Percentiles rank a stretch among this genome's conserved stretches.
Evolutionary conservation across 2,888 invertebrate species (phyloP).

Genomic region (Ochropleura plecta): DNA sequence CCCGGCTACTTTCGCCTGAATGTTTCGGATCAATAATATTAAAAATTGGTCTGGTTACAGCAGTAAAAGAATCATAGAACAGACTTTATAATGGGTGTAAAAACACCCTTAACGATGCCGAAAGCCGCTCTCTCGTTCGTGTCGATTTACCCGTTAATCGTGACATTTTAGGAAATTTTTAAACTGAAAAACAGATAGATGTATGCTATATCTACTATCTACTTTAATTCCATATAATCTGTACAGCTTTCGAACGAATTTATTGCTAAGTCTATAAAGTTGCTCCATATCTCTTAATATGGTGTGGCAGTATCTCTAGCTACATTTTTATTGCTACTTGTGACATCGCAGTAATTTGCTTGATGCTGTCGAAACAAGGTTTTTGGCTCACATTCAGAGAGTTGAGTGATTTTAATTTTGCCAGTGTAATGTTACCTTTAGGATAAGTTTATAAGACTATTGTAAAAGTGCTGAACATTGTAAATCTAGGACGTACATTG

Average conservation of each 20-base stretch:
- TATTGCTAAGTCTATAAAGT: background rate
- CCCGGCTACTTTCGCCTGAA: too few species aligned
- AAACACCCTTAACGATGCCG: too few species aligned
- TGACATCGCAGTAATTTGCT: background rate
- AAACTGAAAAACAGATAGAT: too few species aligned
- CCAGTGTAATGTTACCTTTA: conserved; percentile 15
- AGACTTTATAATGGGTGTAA: too few species aligned
- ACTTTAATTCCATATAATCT: background rate
- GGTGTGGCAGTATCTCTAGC: background rate
- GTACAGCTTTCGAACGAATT: background rate
- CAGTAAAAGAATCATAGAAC: too few species aligned
- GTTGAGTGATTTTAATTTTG: conserved; percentile 7
- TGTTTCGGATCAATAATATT: too few species aligned
- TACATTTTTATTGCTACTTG: background rate
- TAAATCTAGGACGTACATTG: conserved; percentile 63
- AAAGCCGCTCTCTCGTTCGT: too few species aligned
- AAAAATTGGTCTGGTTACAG: too few species aligned
- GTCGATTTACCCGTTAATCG: too few species aligned
- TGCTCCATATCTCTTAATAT: background rate
- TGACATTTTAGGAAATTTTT: too few species aligned
- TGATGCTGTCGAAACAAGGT: background rate
- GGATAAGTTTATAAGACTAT: conserved; percentile 63
- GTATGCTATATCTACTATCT: background rate
- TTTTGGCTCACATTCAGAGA: conserved; percentile 1
- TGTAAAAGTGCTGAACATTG: conserved; percentile 52